Evolutionary conservation across 35 echinoderm and acorn worm species (phyloP).

Genomic region (Ptychodera flava): DNA sequence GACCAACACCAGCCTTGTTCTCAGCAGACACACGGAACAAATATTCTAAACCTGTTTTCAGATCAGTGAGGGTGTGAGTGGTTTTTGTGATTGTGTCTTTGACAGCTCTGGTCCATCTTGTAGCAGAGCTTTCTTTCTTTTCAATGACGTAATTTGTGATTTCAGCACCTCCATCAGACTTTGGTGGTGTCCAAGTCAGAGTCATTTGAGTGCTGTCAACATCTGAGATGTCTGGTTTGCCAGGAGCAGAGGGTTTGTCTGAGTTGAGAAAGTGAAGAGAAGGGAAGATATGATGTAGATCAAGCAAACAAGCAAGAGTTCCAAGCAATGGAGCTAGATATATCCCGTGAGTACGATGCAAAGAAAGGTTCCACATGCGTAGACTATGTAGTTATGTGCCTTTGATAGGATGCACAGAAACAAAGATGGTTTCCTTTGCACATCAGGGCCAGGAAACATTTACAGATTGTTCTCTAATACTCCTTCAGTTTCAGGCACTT

Average conservation of each 20-base stretch:
- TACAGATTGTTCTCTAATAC: neutral
- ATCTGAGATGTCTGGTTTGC: neutral
- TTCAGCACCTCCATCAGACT: constrained; percentile 11
- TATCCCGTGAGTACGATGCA: neutral
- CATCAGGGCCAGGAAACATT: neutral
- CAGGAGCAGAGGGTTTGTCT: constrained; percentile 7
- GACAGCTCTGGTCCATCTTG: constrained; percentile 3
- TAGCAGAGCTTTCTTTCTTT: constrained; percentile 1
- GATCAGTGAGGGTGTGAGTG: neutral
- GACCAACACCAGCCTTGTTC: constrained; percentile 7
- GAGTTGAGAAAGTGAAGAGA: neutral
- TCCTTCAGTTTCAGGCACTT: neutral
- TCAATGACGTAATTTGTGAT: constrained; percentile 24
- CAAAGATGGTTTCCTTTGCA: neutral
- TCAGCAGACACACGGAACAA: constrained; percentile 3
- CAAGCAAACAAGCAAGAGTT: neutral
- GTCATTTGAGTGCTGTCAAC: constrained; percentile 14
- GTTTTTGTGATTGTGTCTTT: neutral
- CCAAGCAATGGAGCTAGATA: neutral
- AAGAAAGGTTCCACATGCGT: neutral
- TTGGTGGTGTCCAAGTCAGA: constrained; percentile 8
- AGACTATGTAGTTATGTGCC: neutral
- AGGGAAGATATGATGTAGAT: neutral
- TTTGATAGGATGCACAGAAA: neutral
- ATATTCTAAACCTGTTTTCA: constrained; percentile 9